Evolutionary conservation across 1,140 invertebrate species (phyloP), one percentile per base, ranked within the genome.

Genomic region (Sminthurides bifidus): DNA sequence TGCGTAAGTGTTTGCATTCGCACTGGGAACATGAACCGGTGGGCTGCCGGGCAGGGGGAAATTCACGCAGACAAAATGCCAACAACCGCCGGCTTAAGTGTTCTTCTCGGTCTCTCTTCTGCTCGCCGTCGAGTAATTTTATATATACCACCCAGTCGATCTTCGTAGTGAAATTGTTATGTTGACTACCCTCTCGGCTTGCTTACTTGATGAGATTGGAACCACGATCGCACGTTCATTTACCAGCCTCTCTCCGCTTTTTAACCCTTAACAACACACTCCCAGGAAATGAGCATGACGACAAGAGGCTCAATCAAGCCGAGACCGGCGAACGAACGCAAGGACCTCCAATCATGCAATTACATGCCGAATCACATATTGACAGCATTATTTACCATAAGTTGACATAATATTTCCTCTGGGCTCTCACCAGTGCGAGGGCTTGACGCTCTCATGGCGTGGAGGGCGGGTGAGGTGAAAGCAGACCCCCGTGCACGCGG

Each of bases 221-320:
- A 57, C 45, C 48, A 57, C 50, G 33, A 45, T 57, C 55, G 52
- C 55, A 49, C 55, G 55, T 57, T 57, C 55, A 57, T 57, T 57
- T 57, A 57, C 48, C 55, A 57, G 55, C 44, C n/a, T 57, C 55
- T 52, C 50, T 54, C 41, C 37, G 41, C 23, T 17, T n/a, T n/a
- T 41, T 17, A 6, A 5, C 17, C n/a, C 38, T 41, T 41, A 6
- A 15, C n/a, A 21, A 15, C 29, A n/a, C 27, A 3, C 48, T 19
- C 12, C 27, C 48, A 10, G 57, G 57, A 59, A 59, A 59, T 59
- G 57, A 59, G 57, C 51, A 59, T 53, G 52, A 59, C 57, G 57
- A 59, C 57, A 59, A 59, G 57, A 59, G 57, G 49, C 57, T 59
- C 57, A 59, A 59, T 59, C 57, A 59, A 59, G 57, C 51, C 50